Base-by-base conservation (phyloP, 2,888 invertebrate species). In the Gortyna flavago region DNA sequence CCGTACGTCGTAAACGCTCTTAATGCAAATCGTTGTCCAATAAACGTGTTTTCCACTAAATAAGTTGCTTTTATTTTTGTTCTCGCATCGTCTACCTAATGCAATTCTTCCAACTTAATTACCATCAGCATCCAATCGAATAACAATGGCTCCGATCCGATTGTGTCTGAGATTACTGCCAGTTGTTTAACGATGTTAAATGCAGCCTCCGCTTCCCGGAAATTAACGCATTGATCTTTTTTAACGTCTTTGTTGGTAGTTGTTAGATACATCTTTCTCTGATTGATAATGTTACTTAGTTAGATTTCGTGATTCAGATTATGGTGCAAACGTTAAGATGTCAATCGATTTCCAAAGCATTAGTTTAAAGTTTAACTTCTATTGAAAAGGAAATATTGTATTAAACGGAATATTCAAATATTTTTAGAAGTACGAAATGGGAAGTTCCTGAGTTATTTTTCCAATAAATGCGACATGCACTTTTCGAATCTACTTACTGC, bases 171-270 rank as follows among this genome's bases (percentile, higher is more conserved):
- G 77, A 86, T 77, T 54, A 65, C 65, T 57, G 32, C 25, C 65
- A 29, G 65, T 69, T 77, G 48, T 62, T 57, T 83, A 72, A 72
- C 61, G 62, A 83, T 72, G 84, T 57, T 82, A 86, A 69, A 77
- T 83, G 61, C 61, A 57, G 83, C 21, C n/a, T 67, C 67, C 62
- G 67, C 35, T 72, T 59, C 9, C 13, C 68, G 72, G 57, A 77
- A 72, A 83, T 86, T 38, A 72, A 68, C 38, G 25, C 68, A 77
- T 83, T 86, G 78, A 83, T 83, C 83, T 83, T 77, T 82, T 59
- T 66, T 44, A 57, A 21, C 35, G 61, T 59, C 65, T 64, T 64
- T 62, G 62, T 68, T 81, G 25, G 32, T n/a, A 16, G 18, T 29
- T 59, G 38, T n/a, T 51, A 16, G 16, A 16, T 44, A 57, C 32